Evolutionary conservation across 2,888 invertebrate genomes (phyloP).

Genomic region (Aradus depressus): DNA sequence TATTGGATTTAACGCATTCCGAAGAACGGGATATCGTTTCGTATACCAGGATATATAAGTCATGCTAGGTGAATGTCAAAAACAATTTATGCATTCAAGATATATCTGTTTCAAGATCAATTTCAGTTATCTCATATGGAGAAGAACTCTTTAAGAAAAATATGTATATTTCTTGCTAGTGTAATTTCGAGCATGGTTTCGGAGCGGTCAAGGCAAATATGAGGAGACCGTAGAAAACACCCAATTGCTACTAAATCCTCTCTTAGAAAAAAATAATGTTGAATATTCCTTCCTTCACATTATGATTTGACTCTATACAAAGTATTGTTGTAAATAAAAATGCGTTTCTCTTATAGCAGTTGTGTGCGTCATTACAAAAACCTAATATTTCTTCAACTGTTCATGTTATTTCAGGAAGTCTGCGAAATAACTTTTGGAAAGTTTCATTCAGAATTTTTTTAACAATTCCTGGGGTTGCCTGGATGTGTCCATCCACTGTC

Average conservation of each 20-base stretch:
- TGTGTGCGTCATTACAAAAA: too few species aligned
- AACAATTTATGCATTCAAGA: conserved; percentile 21
- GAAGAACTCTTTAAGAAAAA: conserved; percentile 5
- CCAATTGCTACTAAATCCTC: background rate
- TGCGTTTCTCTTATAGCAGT: too few species aligned
- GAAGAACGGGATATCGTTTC: conserved; percentile 16
- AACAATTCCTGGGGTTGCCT: too few species aligned
- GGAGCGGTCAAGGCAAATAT: too few species aligned
- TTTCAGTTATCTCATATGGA: conserved; percentile 13
- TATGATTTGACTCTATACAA: background rate
- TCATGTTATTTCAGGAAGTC: too few species aligned
- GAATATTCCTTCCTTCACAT: background rate
- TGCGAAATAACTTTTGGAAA: too few species aligned
- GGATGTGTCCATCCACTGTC: too few species aligned
- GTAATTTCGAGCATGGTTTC: background rate
- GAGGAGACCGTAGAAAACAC: background rate
- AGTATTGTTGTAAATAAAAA: background rate
- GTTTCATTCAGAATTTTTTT: too few species aligned
- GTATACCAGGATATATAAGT: conserved; percentile 15
- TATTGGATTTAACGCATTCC: too few species aligned
- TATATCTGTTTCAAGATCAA: conserved; percentile 19
- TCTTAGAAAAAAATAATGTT: background rate
- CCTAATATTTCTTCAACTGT: too few species aligned
- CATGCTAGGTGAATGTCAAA: conserved; percentile 23
- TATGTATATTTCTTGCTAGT: conserved; percentile 12